phyloP scores from a whole-genome alignment of 2,888 invertebrate genomes.

The Cetonia aurata region DNA sequence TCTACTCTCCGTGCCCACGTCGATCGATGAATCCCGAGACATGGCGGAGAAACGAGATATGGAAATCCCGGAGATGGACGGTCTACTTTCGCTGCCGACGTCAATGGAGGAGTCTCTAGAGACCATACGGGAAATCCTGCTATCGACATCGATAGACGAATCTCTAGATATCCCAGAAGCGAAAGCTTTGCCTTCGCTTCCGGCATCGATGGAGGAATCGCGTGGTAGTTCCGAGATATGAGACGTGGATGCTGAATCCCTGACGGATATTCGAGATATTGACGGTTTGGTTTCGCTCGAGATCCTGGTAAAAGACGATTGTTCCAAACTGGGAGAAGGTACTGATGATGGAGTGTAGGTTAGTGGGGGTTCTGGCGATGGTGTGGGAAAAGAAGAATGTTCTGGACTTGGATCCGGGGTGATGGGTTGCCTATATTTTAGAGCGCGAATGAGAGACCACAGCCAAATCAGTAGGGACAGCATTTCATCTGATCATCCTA shows the following conservation, averaged over 20 bases:
- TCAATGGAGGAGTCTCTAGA: too few relatives aligned
- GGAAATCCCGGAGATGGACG: slow-evolving; percentile 50
- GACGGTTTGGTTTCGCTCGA: slow-evolving; percentile 59
- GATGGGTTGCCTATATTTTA: slow-evolving; percentile 60
- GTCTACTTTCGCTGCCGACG: slow-evolving; percentile 50
- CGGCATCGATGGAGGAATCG: slow-evolving; percentile 65
- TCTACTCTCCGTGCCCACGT: slow-evolving; percentile 64
- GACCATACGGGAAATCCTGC: too few relatives aligned
- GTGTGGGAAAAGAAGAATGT: slow-evolving; percentile 43
- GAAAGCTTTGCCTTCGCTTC: slow-evolving; percentile 60
- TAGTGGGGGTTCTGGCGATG: slow-evolving; percentile 57
- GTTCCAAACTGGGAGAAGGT: slow-evolving; percentile 62
- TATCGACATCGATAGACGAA: too few relatives aligned
- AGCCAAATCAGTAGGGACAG: slow-evolving; percentile 74
- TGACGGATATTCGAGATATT: background rate
- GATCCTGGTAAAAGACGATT: slow-evolving; percentile 60
- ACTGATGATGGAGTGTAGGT: slow-evolving; percentile 68
- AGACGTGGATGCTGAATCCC: slow-evolving; percentile 48
- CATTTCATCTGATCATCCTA: slow-evolving; percentile 63
- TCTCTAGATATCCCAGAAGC: too few relatives aligned
- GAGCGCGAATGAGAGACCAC: slow-evolving; percentile 75
- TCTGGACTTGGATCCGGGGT: slow-evolving; percentile 48
- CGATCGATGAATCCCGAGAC: slow-evolving; percentile 65
- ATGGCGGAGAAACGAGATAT: slow-evolving; percentile 61
- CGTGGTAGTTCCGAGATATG: slow-evolving; percentile 63